Evolutionary conservation across 2,797 vertebrate species (phyloP).

Genomic region (Catostomus latipinnis): DNA sequence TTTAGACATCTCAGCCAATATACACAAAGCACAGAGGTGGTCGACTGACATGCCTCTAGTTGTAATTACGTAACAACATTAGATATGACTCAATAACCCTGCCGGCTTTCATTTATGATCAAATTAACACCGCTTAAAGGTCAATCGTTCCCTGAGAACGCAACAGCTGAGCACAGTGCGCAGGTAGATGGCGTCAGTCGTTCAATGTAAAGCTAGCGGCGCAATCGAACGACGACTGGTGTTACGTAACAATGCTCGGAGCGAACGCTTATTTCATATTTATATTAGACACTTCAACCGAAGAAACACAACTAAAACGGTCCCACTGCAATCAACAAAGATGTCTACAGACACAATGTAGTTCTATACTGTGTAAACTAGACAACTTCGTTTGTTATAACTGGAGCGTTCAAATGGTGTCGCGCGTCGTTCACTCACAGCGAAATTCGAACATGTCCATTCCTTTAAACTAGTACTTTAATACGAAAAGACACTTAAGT

Average conservation of each 20-base stretch:
- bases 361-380: too few relatives aligned
- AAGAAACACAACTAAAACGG: not conserved
- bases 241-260: slow-evolving; percentile 12
- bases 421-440: too few relatives aligned
- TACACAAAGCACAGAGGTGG: not conserved
- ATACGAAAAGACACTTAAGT: not conserved
- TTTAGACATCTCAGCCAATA: not conserved
- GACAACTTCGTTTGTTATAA: too few relatives aligned
- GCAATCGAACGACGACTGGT: not conserved
- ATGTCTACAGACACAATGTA: too few relatives aligned
- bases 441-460: too few relatives aligned
- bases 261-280: not conserved
- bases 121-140: not conserved
- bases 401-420: too few relatives aligned
- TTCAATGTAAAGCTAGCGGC: not conserved
- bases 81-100: not conserved
- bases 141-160: slow-evolving; percentile 2
- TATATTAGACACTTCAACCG: not conserved
- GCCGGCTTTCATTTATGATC: not conserved
- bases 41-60: not conserved
- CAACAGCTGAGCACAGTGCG: slow-evolving; percentile 9
- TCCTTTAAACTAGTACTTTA: too few relatives aligned
- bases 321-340: too few relatives aligned
- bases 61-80: not conserved
- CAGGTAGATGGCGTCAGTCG: slow-evolving; percentile 32